Conservation (phyloP, 2,113 vertebrate species). For the Salvelinus alpinus region DNA sequence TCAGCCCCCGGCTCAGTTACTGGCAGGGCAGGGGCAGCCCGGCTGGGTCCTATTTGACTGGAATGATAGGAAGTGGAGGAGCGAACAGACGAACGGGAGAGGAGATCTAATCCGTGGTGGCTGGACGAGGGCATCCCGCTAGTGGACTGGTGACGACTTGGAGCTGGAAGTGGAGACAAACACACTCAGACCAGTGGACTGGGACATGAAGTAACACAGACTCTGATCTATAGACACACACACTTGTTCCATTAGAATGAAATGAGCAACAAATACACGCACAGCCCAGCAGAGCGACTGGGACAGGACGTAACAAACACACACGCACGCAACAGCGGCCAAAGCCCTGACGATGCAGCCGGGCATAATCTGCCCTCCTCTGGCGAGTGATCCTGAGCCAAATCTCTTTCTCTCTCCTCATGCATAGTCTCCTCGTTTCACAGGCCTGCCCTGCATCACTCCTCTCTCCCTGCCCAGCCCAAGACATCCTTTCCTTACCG, state of each 20-base stretch:
- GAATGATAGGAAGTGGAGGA: conserved; percentile 52
- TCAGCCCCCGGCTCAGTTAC: conserved; percentile 56
- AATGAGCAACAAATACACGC: conserved; percentile 1
- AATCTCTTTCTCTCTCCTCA: conserved; percentile 63
- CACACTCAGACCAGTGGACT: not conserved
- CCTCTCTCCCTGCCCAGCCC: not conserved
- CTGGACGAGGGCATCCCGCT: not conserved
- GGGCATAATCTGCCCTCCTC: conserved; percentile 55
- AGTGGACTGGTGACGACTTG: conserved; percentile 1
- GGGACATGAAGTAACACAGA: not conserved
- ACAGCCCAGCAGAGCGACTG: not conserved
- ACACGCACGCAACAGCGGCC: conserved; percentile 13
- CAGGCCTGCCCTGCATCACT: conserved; percentile 44
- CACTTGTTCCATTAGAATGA: no score
- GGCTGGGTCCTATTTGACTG: conserved; percentile 65
- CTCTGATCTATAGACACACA: no score
- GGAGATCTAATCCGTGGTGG: conserved; percentile 8
- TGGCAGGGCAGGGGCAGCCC: conserved; percentile 44
- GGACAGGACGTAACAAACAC: not conserved
- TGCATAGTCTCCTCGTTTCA: conserved; percentile 58
- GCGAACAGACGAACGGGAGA: not conserved
- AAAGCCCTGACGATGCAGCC: conserved; percentile 56
- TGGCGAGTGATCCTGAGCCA: conserved; percentile 66
- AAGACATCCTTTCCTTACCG: conserved; percentile 25
- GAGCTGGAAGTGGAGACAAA: not conserved